A percentile compares a stretch with the other conserved stretches of the same genome.
phyloP scores from a whole-genome alignment of 2,113 vertebrate species.

The Ophiodon elongatus region DNA sequence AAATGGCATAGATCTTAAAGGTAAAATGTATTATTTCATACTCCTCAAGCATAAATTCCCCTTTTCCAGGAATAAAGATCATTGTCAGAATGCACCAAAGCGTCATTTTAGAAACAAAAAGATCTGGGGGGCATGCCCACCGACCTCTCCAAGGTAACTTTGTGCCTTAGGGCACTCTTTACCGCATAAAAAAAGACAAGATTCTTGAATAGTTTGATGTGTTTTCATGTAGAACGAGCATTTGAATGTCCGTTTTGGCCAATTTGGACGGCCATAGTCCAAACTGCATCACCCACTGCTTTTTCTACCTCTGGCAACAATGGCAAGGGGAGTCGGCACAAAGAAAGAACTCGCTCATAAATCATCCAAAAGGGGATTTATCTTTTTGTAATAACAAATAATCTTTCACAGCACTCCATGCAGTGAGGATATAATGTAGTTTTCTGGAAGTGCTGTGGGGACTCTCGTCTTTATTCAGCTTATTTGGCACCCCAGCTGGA shows the following conservation, averaged over 20 bases:
- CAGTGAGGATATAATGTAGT: slow-evolving; percentile 10
- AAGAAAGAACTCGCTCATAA: slow-evolving; percentile 12
- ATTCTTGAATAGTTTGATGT: background rate
- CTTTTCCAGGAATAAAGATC: too few species aligned
- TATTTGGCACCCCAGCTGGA: slow-evolving; percentile 18
- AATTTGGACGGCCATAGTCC: background rate
- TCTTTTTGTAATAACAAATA: slow-evolving; percentile 39
- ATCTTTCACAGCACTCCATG: background rate
- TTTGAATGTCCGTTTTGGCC: background rate
- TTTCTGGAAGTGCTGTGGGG: background rate
- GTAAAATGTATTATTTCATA: too few species aligned
- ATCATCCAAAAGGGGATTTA: slow-evolving; percentile 19
- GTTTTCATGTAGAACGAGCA: background rate
- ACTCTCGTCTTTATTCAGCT: slow-evolving; percentile 2
- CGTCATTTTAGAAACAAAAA: background rate
- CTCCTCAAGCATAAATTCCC: too few species aligned
- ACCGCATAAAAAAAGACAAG: too few species aligned
- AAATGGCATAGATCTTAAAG: too few species aligned
- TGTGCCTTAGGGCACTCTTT: too few species aligned
- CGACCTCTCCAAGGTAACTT: too few species aligned
- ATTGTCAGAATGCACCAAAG: background rate
- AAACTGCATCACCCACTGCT: slow-evolving; percentile 1
- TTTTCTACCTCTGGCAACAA: slow-evolving; percentile 18
- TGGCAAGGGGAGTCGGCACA: slow-evolving; percentile 4
- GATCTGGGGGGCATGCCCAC: too few species aligned